Evolutionary conservation across 2,888 invertebrate species (phyloP), one percentile per base, ranked within the genome.

Genomic region (Tachystola acroxantha): DNA sequence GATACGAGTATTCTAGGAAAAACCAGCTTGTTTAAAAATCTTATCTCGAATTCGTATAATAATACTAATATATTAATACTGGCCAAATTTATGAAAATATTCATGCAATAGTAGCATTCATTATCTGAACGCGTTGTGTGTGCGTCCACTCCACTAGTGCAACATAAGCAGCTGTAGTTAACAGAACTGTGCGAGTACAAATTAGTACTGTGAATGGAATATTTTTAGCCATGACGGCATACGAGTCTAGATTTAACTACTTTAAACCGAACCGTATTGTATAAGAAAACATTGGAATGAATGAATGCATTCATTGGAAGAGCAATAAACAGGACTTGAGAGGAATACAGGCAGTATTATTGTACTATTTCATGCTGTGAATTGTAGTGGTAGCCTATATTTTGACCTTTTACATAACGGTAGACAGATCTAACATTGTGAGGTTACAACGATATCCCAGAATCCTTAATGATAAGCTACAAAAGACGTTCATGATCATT

Each of bases 161-260:
- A 59, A 57, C 57, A 32, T 32, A 24, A 32, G 34, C 29, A 56
- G 39, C 58, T 56, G 53, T 52, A 53, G 48, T 57, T 52, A n/a
- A n/a, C n/a, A 45, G 37, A 41, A 43, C 20, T n/a, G n/a, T n/a
- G n/a, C n/a, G n/a, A 16, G 53, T 52, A 54, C 53, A 46, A 46
- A 41, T 51, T 58, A 24, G 45, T 51, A 53, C 60, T 56, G 56
- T 50, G 56, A 58, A 58, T 55, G 48, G 53, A 58, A 58, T 64
- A 69, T 62, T 61, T 67, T 64, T 59, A 66, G 60, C 50, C 40
- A 47, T 64, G 59, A 64, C 56, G 24, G 16, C 45, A 24, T n/a
- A 24, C n/a, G 24, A 11, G 28, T 7, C 28, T 28, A 28, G 12
- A 28, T 28, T 12, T 28, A 28, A 11, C 28, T 9, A 28, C 16